Conservation (phyloP, 2,888 invertebrate genomes). For the Peribatodes rhomboidaria region DNA sequence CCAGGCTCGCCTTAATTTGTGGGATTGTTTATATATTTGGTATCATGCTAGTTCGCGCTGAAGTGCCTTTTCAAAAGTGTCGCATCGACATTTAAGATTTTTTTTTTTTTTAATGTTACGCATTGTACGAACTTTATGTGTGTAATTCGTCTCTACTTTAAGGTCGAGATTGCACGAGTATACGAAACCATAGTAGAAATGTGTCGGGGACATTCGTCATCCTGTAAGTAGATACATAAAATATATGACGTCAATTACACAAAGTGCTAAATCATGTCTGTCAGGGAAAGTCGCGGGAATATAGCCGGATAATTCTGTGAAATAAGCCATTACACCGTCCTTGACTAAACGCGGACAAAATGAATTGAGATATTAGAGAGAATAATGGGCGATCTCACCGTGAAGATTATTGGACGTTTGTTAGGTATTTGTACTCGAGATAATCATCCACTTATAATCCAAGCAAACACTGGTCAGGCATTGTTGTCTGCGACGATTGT, state of each 20-base stretch:
- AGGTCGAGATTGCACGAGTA: background rate
- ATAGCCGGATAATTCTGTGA: constrained; percentile 57
- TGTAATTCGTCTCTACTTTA: background rate
- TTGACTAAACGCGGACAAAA: constrained; percentile 49
- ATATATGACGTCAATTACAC: constrained; percentile 62
- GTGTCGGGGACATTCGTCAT: constrained; percentile 36
- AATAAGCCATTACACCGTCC: constrained; percentile 54
- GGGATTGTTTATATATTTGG: too few relatives aligned
- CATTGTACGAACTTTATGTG: background rate
- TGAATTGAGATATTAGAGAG: constrained; percentile 51
- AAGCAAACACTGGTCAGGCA: background rate
- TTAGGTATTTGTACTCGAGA: background rate
- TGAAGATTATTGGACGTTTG: constrained; percentile 40
- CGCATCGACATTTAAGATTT: background rate
- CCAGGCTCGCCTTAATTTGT: too few relatives aligned
- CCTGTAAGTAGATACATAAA: constrained; percentile 36
- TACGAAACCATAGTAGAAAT: constrained; percentile 21
- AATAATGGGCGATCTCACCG: constrained; percentile 48
- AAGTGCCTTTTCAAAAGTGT: too few relatives aligned
- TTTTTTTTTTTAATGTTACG: constrained; percentile 5
- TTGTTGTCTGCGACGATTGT: background rate
- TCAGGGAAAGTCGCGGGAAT: constrained; percentile 57
- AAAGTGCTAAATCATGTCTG: constrained; percentile 75
- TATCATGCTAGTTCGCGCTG: too few relatives aligned
- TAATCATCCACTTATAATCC: background rate